phyloP scores from a whole-genome alignment of 2,113 vertebrate species.

The Galemys pyrenaicus region DNA sequence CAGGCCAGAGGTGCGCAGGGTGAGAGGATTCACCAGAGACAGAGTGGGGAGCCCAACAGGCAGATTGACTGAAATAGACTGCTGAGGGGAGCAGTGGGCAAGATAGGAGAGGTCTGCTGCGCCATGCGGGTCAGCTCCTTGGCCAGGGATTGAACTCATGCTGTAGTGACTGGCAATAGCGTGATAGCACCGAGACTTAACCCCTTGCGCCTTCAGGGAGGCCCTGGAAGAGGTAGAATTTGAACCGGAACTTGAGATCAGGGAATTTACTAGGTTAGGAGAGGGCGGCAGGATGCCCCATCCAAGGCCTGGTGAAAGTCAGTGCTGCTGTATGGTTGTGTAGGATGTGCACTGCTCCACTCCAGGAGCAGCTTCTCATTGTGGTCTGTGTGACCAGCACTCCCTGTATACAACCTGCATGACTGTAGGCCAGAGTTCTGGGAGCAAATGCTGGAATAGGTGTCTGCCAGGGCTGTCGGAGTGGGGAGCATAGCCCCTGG shows the following conservation, averaged over 20 bases:
- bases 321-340: background rate
- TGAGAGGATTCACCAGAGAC: no score
- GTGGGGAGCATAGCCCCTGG: background rate
- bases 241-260: background rate
- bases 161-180: no score
- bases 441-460: background rate
- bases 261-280: background rate
- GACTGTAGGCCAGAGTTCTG: background rate
- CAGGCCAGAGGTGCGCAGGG: no score
- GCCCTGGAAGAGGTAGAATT: background rate
- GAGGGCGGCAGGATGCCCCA: background rate
- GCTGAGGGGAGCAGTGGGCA: no score
- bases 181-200: no score
- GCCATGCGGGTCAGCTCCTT: no score
- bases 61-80: no score
- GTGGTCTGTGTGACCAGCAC: no score
- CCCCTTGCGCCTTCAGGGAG: no score
- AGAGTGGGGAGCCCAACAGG: no score
- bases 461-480: background rate
- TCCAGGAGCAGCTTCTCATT: background rate
- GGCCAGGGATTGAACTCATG: no score
- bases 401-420: background rate
- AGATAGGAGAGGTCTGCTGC: no score
- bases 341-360: background rate
- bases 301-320: background rate